Base-by-base conservation (phyloP, 1,140 invertebrate species). In the Drosophila bifasciata region DNA sequence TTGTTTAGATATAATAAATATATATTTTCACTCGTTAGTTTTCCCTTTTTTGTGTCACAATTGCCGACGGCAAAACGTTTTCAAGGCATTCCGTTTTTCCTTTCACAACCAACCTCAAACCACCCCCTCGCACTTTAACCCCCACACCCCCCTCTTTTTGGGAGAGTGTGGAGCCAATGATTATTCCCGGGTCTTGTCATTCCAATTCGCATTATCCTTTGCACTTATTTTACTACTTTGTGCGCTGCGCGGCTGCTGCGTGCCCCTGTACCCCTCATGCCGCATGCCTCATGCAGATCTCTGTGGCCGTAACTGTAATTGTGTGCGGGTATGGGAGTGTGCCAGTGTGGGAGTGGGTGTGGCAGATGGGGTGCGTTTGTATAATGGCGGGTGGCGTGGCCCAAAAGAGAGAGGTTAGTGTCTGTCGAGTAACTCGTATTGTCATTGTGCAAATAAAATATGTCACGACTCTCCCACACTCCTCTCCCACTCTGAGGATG, bases 391-490 rank as follows among this genome's bases (percentile, higher is more conserved):
- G 78, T 81, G 67, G 64, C 49, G 59, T 68, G 70, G 7, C n/a
- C 16, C 23, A 32, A 32, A 9, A 32, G 28, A 32, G 28, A 32
- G 28, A 21, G 40, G 21, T 41, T 50, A 21, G 52, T 49, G 39
- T 50, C 59, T 69, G 64, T 44, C 77, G 70, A 88, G 81, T 81
- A 83, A 88, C 81, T 86, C 81, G 81, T 80, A 88, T 86, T 88
- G 83, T 88, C 83, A 88, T 88, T 90, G 88, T 88, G 88, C 83
- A 90, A 90, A 90, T 88, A 90, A 90, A 90, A 90, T 90, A 90
- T 90, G 88, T 90, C 88, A 90, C 88, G 88, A 88, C 78, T 90
- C 62, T 55, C 85, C 83, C 83, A 88, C 62, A 64, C 83, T 70
- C 25, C 41, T 71, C 83, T 70, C 25, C 41, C 21, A 15, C 61